phyloP scores from a whole-genome alignment of 2,797 vertebrate genomes.

The Hipposideros larvatus region DNA sequence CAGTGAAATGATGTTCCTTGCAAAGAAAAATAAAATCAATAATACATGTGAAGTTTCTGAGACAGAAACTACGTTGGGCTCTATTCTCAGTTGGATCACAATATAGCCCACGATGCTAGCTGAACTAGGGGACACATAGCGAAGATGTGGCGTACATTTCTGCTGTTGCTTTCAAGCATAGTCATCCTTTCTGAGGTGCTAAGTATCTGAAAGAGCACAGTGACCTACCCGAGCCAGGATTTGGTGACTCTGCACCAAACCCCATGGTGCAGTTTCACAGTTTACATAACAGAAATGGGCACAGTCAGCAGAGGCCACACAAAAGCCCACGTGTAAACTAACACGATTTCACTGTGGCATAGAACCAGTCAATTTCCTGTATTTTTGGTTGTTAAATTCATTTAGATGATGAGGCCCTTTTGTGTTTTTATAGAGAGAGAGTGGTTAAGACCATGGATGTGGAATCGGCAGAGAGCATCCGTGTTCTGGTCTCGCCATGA shows the following conservation, averaged over 20 bases:
- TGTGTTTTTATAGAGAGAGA: background rate
- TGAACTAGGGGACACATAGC: accelerated
- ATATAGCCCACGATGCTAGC: background rate
- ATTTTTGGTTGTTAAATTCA: background rate
- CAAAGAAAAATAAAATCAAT: background rate
- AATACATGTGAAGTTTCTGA: background rate
- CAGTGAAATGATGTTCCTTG: background rate
- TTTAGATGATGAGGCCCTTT: background rate
- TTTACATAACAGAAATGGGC: background rate
- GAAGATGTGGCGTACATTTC: background rate
- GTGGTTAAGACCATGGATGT: background rate
- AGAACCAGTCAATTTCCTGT: background rate
- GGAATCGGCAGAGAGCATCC: background rate
- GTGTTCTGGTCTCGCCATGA: background rate
- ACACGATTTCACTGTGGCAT: background rate
- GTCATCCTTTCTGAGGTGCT: background rate
- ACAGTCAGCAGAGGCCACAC: background rate
- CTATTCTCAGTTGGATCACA: background rate
- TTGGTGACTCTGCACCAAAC: background rate
- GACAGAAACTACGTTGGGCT: background rate
- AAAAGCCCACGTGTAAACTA: background rate
- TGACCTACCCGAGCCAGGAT: background rate
- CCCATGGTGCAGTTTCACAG: accelerated
- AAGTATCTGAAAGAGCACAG: background rate
- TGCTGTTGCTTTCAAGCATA: background rate